Evolutionary conservation across 2,888 invertebrate species (phyloP).

Genomic region (Eristalis pertinax): DNA sequence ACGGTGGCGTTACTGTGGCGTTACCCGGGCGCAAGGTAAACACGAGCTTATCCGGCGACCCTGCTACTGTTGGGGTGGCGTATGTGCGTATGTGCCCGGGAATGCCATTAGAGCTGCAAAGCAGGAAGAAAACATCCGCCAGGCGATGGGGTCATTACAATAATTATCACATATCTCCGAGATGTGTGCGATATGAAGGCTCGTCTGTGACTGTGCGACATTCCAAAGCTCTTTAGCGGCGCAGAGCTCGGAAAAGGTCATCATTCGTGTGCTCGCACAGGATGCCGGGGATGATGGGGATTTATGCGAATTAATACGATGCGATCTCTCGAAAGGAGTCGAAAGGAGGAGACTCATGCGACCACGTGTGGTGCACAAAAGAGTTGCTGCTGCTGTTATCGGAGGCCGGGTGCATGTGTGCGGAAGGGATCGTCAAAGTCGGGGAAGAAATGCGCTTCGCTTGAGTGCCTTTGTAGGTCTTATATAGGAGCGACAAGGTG

Average conservation of each 20-base stretch:
- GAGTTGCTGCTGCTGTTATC: not conserved
- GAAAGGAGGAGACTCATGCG: not conserved
- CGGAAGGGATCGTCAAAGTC: not conserved
- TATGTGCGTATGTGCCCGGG: not conserved
- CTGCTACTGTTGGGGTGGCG: not conserved
- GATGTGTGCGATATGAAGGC: not conserved
- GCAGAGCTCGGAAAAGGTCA: too few relatives aligned
- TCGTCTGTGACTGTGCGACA: not conserved
- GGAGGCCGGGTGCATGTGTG: not conserved
- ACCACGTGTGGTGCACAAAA: too few relatives aligned
- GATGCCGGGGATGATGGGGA: not conserved
- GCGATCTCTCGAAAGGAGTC: not conserved
- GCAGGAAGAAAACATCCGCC: not conserved
- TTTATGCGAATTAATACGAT: not conserved
- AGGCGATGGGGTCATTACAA: not conserved
- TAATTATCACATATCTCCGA: not conserved
- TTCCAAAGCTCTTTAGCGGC: not conserved
- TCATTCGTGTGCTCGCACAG: not conserved
- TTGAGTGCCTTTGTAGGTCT: not conserved
- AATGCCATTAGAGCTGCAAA: not conserved
- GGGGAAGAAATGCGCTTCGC: not conserved
- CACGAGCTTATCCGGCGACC: not conserved
- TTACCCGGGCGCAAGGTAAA: not conserved
- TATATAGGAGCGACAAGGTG: not conserved
- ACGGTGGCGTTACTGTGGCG: not conserved